A percentile compares a stretch with the other conserved stretches of the same genome.
Conservation (phyloP, 2,888 invertebrate species). For the Drosophila hamatofila region DNA sequence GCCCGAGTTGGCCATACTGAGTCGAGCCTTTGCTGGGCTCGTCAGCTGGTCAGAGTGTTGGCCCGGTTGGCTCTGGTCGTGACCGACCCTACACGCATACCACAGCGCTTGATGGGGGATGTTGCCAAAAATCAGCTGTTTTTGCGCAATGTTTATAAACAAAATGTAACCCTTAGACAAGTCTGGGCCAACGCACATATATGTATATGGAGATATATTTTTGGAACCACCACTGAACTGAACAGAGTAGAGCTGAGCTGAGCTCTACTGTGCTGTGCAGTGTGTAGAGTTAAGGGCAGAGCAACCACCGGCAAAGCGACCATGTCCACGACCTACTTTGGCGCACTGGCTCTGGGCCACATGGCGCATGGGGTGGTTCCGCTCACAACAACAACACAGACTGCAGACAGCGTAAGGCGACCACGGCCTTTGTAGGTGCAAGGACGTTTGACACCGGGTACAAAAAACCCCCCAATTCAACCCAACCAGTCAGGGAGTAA, state of each 20-base stretch:
- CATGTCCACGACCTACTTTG: slow-evolving; percentile 77
- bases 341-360: slow-evolving; percentile 75
- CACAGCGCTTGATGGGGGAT: slow-evolving; percentile 53
- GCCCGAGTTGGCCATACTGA: slow-evolving; percentile 18
- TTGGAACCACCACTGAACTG: slow-evolving; percentile 76
- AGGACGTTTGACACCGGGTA: slow-evolving; percentile 70
- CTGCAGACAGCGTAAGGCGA: slow-evolving; percentile 16
- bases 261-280: background rate
- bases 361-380: slow-evolving; percentile 81
- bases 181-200: slow-evolving; percentile 44
- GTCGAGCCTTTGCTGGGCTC: slow-evolving; percentile 32
- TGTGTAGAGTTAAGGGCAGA: slow-evolving; percentile 28
- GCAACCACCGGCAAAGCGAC: slow-evolving; percentile 60
- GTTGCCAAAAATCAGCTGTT: slow-evolving; percentile 77
- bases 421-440: slow-evolving; percentile 74
- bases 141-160: slow-evolving; percentile 79
- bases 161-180: slow-evolving; percentile 79
- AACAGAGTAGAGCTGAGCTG: slow-evolving; percentile 14
- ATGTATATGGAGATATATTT: slow-evolving; percentile 35
- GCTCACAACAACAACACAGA: slow-evolving; percentile 67
- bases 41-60: slow-evolving; percentile 15
- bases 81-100: slow-evolving; percentile 52
- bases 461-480: slow-evolving; percentile 49
- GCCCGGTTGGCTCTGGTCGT: slow-evolving; percentile 35
- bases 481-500: slow-evolving; percentile 22